phyloP scores from a whole-genome alignment of 2,888 invertebrate genomes.

The Pterobdella sp. region DNA sequence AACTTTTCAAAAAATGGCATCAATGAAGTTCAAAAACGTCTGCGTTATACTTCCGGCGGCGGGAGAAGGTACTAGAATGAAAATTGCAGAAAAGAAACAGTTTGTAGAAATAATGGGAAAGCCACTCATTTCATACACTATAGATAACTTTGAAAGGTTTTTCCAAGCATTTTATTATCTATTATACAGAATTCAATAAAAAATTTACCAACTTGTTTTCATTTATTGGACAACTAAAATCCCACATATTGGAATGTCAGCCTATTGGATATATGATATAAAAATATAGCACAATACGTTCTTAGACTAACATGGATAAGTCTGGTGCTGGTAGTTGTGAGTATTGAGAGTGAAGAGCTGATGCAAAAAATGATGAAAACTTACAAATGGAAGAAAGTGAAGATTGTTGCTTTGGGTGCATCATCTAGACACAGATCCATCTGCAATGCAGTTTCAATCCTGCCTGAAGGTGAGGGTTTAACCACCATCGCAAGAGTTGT shows the following conservation, averaged over 20 bases:
- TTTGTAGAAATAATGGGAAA: background rate
- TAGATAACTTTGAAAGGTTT: slow-evolving; percentile 2
- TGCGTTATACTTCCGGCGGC: slow-evolving; percentile 1
- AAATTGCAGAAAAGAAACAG: background rate
- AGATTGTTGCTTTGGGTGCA: background rate
- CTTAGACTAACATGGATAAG: background rate
- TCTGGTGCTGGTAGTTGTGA: background rate
- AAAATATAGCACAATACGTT: background rate
- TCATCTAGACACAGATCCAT: slow-evolving; percentile 5
- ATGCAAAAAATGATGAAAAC: background rate
- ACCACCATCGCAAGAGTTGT: no score
- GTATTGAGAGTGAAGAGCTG: background rate
- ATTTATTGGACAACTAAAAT: no score
- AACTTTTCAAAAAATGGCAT: slow-evolving; percentile 18
- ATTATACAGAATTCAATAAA: no score
- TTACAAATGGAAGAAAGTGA: background rate
- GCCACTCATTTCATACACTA: background rate
- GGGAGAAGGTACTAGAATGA: background rate
- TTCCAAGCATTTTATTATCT: no score
- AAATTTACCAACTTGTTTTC: background rate
- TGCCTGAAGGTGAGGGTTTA: background rate
- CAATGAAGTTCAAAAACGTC: background rate
- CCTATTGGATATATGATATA: background rate
- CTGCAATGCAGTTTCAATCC: background rate
- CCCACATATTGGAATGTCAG: background rate